Conservation (phyloP, 2,113 vertebrate species). For the Raja brachyura region DNA sequence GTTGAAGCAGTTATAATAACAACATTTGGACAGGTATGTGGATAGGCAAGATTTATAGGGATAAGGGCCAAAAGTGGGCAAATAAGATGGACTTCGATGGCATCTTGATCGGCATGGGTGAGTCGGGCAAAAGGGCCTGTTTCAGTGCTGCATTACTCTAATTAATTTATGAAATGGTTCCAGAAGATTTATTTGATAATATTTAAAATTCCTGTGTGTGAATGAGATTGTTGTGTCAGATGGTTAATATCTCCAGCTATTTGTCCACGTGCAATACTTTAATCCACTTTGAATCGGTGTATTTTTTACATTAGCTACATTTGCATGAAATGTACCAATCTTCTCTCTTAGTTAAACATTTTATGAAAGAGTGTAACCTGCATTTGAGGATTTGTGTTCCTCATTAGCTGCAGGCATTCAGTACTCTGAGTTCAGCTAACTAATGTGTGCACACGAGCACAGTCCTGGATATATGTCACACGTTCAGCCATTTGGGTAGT, state of each 20-base stretch:
- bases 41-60: too few relatives aligned
- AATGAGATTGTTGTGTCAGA: too few relatives aligned
- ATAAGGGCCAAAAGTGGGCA: too few relatives aligned
- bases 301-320: neutral
- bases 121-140: too few relatives aligned
- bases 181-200: too few relatives aligned
- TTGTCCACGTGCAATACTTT: neutral
- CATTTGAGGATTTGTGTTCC: neutral
- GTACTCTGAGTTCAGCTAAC: neutral
- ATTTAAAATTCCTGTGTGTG: too few relatives aligned
- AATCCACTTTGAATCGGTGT: neutral
- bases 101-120: too few relatives aligned
- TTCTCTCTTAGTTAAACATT: neutral
- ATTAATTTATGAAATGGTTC: too few relatives aligned
- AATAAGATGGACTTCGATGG: too few relatives aligned
- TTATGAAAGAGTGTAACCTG: neutral
- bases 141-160: too few relatives aligned
- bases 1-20: too few relatives aligned
- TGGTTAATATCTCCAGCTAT: neutral
- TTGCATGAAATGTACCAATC: neutral
- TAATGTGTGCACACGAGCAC: neutral
- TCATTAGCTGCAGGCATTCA: neutral
- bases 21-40: too few relatives aligned
- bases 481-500: neutral
- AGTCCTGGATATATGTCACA: neutral